phyloP scores from a whole-genome alignment of 2,797 vertebrate species.

The Microctenopoma lineatum region DNA sequence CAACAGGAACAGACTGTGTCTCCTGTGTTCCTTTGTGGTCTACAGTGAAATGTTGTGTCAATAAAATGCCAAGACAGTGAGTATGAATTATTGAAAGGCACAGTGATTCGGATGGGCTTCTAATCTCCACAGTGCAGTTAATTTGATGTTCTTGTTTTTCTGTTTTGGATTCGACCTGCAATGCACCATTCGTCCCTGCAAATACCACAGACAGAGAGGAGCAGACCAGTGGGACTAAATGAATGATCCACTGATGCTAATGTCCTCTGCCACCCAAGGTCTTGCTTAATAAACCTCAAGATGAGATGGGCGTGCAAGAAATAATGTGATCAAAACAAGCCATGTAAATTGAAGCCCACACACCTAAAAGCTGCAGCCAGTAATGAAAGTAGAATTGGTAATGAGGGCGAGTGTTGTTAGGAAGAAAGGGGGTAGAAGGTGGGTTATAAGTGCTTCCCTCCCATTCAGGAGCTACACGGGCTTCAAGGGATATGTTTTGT shows the following conservation, averaged over 20 bases:
- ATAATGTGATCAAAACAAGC: slow-evolving; percentile 71
- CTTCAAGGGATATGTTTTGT: slow-evolving; percentile 58
- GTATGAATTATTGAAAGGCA: slow-evolving; percentile 78
- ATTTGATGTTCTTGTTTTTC: slow-evolving; percentile 76
- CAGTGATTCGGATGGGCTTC: slow-evolving; percentile 51
- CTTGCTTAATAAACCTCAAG: slow-evolving; percentile 76
- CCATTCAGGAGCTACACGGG: slow-evolving; percentile 40
- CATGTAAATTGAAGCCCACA: slow-evolving; percentile 65
- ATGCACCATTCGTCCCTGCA: slow-evolving; percentile 68
- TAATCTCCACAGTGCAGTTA: slow-evolving; percentile 73
- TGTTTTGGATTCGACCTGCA: slow-evolving; percentile 74
- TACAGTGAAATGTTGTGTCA: slow-evolving; percentile 73
- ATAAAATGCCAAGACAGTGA: slow-evolving; percentile 69
- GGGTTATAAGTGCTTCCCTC: slow-evolving; percentile 16
- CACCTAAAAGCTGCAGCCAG: slow-evolving; percentile 68
- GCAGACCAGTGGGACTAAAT: slow-evolving; percentile 55
- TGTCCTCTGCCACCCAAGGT: slow-evolving; percentile 71
- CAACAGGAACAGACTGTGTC: slow-evolving; percentile 46
- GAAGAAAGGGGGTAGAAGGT: slow-evolving; percentile 6
- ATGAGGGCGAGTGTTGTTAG: slow-evolving; percentile 42
- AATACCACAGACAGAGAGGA: slow-evolving; percentile 51
- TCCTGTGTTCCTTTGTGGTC: slow-evolving; percentile 61
- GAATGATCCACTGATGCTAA: slow-evolving; percentile 73
- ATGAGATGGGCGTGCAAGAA: slow-evolving; percentile 63
- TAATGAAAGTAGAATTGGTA: slow-evolving; percentile 66